Evolutionary conservation across 2,888 invertebrate species (phyloP), one percentile per base, ranked within the genome.

Genomic region (Xestoiulus laeticollis): DNA sequence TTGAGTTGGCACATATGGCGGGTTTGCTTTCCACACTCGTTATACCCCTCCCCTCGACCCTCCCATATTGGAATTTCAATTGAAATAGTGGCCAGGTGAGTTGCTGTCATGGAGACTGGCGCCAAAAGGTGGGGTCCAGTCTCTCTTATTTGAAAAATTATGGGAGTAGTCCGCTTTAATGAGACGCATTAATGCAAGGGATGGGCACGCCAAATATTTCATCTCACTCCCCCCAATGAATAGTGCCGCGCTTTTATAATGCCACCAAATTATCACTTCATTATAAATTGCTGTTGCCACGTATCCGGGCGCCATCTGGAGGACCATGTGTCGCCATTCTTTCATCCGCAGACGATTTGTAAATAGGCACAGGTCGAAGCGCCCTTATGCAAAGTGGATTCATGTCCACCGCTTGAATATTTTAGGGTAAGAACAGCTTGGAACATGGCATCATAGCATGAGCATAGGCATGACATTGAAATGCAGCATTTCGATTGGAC

Each of bases 51-150:
- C 59, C 59, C 59, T n/a, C 19, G 59, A 59, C 59, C 59, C 59
- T 59, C 59, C 59, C 59, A 59, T 59, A 59, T 59, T 59, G 59
- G n/a, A 59, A 59, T 59, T 59, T 59, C 59, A 59, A 59, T 59
- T 59, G 19, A 48, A 53, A 59, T 59, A n/a, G 59, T 59, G 59
- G 59, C 59, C 59, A 59, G 59, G 59, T 59, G 59, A 59, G 59
- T 59, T 59, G 59, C 59, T 59, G 59, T 59, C 59, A 59, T 59
- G 59, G 59, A 59, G 59, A 59, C 59, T 59, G 59, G 59, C 59
- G 59, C 59, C 59, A 59, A 59, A 59, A 59, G 59, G 59, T 59
- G 59, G 59, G 59, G 59, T 59, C 59, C 59, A 59, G 59, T 59
- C 59, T 59, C 59, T 59, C 59, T 59, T 59, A 59, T 59, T 59